These are phyloP conservation scores for Dicranocentrus wangi DNA, from an alignment of 2,888 invertebrate genomes.

Conservation along the genomic window DNA sequence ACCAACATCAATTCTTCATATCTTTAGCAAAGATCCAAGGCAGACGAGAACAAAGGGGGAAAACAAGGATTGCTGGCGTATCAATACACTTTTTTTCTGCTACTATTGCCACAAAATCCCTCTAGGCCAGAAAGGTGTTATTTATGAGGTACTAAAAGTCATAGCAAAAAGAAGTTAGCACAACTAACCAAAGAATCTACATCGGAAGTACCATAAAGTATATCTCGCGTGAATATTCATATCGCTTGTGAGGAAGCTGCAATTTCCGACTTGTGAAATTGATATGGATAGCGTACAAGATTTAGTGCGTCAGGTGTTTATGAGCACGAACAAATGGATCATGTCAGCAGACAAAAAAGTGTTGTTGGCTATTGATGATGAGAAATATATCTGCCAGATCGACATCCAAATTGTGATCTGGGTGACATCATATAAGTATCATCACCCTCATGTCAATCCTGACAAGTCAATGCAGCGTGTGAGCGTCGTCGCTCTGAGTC, in stretches of 20 bases:
- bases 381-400: too few species aligned
- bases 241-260: background rate
- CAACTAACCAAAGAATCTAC: background rate
- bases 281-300: too few species aligned
- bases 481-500: too few species aligned
- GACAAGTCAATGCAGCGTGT: too few species aligned
- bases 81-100: background rate
- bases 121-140: background rate
- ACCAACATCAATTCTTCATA: conserved; percentile 15
- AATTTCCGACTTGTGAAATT: background rate
- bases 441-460: too few species aligned
- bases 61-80: background rate
- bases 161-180: background rate
- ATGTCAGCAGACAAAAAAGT: too few species aligned
- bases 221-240: background rate
- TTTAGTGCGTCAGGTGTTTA: too few species aligned
- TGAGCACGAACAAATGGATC: too few species aligned
- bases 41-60: conserved; percentile 27
- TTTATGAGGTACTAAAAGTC: background rate
- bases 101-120: background rate
- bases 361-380: too few species aligned
- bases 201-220: background rate
- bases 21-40: conserved; percentile 28
- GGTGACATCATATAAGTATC: too few species aligned
- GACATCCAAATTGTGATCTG: too few species aligned